A percentile compares a stretch with the other conserved stretches of the same genome.
phyloP scores from a whole-genome alignment of 2,797 vertebrate genomes.

The Neomorphus geoffroyi region DNA sequence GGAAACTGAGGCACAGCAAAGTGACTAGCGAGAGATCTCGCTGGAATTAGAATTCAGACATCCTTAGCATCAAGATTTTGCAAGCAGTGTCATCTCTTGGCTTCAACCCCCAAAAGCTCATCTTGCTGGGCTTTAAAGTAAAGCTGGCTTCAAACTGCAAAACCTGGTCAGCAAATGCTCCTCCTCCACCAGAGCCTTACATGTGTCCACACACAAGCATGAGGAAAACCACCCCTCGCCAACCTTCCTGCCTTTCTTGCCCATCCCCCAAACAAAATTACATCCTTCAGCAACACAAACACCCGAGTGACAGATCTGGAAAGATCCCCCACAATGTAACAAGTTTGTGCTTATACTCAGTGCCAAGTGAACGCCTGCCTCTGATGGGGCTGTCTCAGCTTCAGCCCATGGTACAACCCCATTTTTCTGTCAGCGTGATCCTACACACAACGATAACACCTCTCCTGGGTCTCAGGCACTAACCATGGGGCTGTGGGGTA shows the following conservation, averaged over 20 bases:
- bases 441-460: rapidly evolving
- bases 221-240: background rate
- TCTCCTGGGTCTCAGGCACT: rapidly evolving
- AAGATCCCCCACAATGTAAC: background rate
- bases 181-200: background rate
- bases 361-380: background rate
- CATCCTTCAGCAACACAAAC: background rate
- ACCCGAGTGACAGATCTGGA: background rate
- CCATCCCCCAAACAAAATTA: background rate
- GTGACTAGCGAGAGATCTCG: background rate
- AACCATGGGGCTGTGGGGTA: background rate
- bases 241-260: background rate
- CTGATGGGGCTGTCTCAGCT: rapidly evolving
- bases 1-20: background rate
- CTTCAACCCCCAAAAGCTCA: background rate
- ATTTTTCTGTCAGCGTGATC: background rate
- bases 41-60: background rate
- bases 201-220: background rate
- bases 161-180: background rate
- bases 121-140: background rate
- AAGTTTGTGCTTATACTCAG: background rate
- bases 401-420: rapidly evolving
- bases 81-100: background rate
- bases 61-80: background rate
- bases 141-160: background rate